phyloP scores from a whole-genome alignment of 1,140 invertebrate genomes.

The Penaeus indicus region DNA sequence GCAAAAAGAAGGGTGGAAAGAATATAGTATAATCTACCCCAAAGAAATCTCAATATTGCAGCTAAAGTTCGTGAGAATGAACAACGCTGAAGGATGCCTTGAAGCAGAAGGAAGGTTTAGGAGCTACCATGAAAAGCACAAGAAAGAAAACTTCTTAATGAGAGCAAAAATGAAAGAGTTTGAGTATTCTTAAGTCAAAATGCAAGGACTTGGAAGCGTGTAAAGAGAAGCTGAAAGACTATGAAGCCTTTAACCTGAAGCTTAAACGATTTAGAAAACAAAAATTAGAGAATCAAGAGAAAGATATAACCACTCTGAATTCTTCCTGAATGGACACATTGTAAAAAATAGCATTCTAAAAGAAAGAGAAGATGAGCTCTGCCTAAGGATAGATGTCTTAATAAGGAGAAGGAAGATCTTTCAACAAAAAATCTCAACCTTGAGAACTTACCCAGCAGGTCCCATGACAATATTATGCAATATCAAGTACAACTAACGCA shows the following conservation, averaged over 20 bases:
- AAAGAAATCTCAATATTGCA: conserved; percentile 26
- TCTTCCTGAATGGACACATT: conserved; percentile 29
- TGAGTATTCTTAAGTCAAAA: conserved; percentile 24
- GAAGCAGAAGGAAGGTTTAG: conserved; percentile 41
- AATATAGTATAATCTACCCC: conserved; percentile 24
- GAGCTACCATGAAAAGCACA: conserved; percentile 28
- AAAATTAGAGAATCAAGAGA: conserved; percentile 33
- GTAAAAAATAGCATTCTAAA: not conserved
- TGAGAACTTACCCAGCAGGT: conserved; percentile 13
- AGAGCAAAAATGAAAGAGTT: conserved; percentile 50
- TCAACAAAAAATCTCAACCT: not conserved
- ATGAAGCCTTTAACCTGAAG: conserved; percentile 25
- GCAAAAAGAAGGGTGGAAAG: conserved; percentile 12
- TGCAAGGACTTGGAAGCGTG: conserved; percentile 43
- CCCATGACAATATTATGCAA: conserved; percentile 23
- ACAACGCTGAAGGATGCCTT: conserved; percentile 37
- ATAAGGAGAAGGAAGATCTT: conserved; percentile 11
- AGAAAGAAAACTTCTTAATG: conserved; percentile 47
- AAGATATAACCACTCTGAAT: conserved; percentile 27
- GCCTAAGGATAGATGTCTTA: not conserved
- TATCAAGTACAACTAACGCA: conserved; percentile 42
- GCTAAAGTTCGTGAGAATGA: conserved; percentile 2
- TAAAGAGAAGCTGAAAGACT: conserved; percentile 6
- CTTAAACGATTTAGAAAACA: conserved; percentile 38
- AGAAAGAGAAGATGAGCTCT: conserved; percentile 34